These are phyloP conservation scores for Cepaea nemoralis DNA, from an alignment of 1,140 invertebrate genomes.

Conservation along the genomic window DNA sequence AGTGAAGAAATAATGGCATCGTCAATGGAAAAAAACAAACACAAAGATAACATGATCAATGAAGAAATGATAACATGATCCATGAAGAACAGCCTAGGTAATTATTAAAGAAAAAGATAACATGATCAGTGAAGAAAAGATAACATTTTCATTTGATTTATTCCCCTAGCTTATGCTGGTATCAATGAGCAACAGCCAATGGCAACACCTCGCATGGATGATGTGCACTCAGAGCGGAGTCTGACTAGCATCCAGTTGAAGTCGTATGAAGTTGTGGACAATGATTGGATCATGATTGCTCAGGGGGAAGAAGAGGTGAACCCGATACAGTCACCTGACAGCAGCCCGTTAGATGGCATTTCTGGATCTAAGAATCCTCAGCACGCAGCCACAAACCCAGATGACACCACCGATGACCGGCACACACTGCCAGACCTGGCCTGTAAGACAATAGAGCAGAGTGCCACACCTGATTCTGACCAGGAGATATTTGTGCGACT, in stretches of 20 bases:
- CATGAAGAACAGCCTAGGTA: no score
- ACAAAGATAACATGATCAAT: no score
- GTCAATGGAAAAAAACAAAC: no score
- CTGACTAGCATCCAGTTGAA: constrained; percentile 40
- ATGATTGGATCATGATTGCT: constrained; percentile 46
- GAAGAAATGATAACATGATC: no score
- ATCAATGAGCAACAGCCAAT: constrained; percentile 57
- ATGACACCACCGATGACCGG: no score
- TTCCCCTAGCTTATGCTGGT: constrained; percentile 63
- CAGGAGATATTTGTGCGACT: constrained; percentile 32
- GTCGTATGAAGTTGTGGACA: constrained; percentile 35
- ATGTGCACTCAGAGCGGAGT: constrained; percentile 44
- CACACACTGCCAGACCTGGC: neutral
- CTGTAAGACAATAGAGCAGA: neutral
- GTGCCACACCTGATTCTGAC: neutral
- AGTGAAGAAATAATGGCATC: no score
- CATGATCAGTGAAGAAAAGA: no score
- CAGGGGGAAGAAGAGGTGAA: constrained; percentile 28
- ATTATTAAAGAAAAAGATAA: no score
- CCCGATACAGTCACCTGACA: neutral
- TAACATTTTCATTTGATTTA: no score
- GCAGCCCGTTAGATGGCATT: no score
- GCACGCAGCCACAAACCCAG: no score
- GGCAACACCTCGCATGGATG: constrained; percentile 45
- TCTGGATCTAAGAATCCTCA: no score